phyloP scores from a whole-genome alignment of 2,797 vertebrate species.

The Syngnathus acus region DNA sequence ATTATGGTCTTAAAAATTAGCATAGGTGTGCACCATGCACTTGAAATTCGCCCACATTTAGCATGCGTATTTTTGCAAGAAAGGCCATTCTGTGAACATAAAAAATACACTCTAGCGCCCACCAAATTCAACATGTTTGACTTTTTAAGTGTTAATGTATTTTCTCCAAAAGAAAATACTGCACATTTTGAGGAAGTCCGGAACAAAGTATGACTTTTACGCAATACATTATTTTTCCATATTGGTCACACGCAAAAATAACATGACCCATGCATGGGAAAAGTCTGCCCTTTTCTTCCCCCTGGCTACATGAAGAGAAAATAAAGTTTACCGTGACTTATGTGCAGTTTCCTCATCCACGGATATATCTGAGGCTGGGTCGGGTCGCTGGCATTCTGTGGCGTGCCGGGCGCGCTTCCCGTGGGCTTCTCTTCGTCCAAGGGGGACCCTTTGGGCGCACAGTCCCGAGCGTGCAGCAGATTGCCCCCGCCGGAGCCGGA shows the following conservation, averaged over 20 bases:
- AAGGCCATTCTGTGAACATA: no score
- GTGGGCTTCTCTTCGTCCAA: conserved; percentile 86
- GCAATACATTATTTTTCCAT: no score
- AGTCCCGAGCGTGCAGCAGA: conserved; percentile 81
- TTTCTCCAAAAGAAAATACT: not conserved
- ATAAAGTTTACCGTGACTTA: conserved; percentile 89
- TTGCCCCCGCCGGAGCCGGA: conserved; percentile 70
- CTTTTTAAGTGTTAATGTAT: no score
- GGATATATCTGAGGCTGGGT: conserved; percentile 96
- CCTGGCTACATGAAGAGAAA: not conserved
- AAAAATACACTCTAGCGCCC: no score
- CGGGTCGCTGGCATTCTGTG: conserved; percentile 82
- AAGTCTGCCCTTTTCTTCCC: not conserved
- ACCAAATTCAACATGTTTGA: no score
- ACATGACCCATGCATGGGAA: not conserved
- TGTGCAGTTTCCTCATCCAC: conserved; percentile 98
- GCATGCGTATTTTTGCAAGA: no score
- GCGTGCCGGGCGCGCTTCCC: conserved; percentile 83
- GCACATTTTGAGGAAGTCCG: no score
- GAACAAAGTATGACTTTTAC: not conserved
- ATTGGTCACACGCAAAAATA: no score
- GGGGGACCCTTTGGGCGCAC: conserved; percentile 83
- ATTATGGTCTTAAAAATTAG: no score
- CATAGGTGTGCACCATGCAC: no score
- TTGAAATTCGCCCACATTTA: no score